A percentile compares a stretch with the other conserved stretches of the same genome.
These are phyloP conservation scores for Tympanoctomys barrerae DNA, from an alignment of 2,797 vertebrate species.

Conservation along the genomic window DNA sequence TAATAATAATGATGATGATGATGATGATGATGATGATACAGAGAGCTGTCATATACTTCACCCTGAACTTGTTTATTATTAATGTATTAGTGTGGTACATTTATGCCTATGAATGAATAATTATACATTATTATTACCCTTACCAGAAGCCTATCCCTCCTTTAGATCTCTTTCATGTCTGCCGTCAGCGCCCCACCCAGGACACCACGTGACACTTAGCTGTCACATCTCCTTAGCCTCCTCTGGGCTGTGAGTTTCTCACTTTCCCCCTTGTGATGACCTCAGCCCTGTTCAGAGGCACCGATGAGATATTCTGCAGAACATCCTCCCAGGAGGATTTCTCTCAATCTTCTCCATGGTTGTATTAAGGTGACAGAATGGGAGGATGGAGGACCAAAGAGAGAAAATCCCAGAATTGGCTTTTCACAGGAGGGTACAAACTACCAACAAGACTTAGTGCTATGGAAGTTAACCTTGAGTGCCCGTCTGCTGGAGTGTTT, in stretches of 20 bases:
- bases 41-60: not conserved
- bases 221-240: not conserved
- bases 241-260: slow-evolving; percentile 22
- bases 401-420: not conserved
- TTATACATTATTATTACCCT: not conserved
- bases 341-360: not conserved
- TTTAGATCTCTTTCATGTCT: not conserved
- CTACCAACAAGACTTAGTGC: not conserved
- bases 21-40: slow-evolving; percentile 2
- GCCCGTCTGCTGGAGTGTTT: not conserved
- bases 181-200: not conserved
- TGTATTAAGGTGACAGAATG: not conserved
- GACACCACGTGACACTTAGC: not conserved
- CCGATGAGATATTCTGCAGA: not conserved
- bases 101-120: not conserved
- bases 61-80: not conserved
- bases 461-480: not conserved
- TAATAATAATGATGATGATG: not conserved
- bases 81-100: not conserved
- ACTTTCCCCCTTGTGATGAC: not conserved
- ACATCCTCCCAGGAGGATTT: not conserved
- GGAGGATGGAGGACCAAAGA: not conserved
- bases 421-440: not conserved
- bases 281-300: not conserved
- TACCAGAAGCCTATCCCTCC: not conserved